Base-by-base conservation (phyloP, 37 sponge, comb jelly and placozoan species). In the Lycopodina hypogea region DNA sequence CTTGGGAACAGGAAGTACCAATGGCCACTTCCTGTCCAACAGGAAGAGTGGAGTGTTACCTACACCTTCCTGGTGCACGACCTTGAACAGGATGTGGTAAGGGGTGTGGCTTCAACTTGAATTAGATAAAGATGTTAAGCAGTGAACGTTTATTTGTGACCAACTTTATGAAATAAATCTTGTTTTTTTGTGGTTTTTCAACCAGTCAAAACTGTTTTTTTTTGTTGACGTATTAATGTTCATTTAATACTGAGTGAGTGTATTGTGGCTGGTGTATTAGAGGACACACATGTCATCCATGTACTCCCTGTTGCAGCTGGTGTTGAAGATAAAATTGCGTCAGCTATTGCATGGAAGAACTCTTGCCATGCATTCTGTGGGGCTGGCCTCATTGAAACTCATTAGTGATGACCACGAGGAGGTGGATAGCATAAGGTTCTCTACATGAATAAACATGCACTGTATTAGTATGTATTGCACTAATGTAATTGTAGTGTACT, bases 1-100 rank as follows among this genome's bases (percentile, higher is more conserved):
- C 69, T 83, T 4, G 84, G 84, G 21, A 21, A 53, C 18, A 76
- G 76, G 45, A 83, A 83, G 55, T 55, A 76, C 45, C 56, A 76
- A 36, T 23, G 55, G 58, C 76, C 1, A 41, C 41, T 83, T 22
- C 84, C 84, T 8, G 26, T 29, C 2, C n/a, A 59, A 41, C 56
- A n/a, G 51, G 78, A 72, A 36, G 12, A 36, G 3, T 84, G 71
- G 85, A 26, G 23, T 19, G 64, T 39, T 0, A 84, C 85, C 22
- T 71, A 71, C 64, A 78, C 78, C 35, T 84, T 72, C 65, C 63
- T 84, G 3, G 73, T 84, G n/a, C 69, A 71, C 42, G 39, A 78
- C 55, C 33, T 71, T 23, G 38, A 58, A 40, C 50, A 70, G 42
- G 78, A 78, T 29, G 30, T 60, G 65, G 85, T 84, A 42, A 78